Percentiles rank a stretch among this genome's conserved stretches.
These are phyloP conservation scores for Xiphophorus couchianus DNA, from an alignment of 2,113 vertebrate species.

Conservation along the genomic window DNA sequence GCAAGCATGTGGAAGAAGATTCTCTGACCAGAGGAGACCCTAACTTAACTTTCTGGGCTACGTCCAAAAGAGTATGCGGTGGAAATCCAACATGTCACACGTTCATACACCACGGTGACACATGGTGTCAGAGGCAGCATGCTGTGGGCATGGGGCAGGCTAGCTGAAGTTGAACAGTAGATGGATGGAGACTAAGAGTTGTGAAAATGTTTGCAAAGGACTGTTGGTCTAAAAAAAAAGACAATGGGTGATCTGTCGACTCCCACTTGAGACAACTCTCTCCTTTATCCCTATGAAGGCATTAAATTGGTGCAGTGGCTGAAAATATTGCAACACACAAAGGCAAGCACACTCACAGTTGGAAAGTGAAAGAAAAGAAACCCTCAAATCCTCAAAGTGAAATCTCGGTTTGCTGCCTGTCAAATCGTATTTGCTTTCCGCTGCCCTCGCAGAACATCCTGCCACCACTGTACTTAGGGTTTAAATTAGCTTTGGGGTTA, in stretches of 20 bases:
- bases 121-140: not conserved
- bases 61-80: not conserved
- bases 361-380: slow-evolving; percentile 20
- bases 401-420: slow-evolving; percentile 49
- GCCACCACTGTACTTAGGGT: slow-evolving; percentile 34
- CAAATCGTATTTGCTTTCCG: slow-evolving; percentile 44
- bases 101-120: not conserved
- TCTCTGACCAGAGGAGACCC: not conserved
- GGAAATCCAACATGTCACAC: not conserved
- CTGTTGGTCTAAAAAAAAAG: not conserved
- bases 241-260: not conserved
- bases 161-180: not conserved
- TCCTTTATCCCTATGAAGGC: not conserved
- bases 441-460: slow-evolving; percentile 49
- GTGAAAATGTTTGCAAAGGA: not conserved
- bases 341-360: slow-evolving; percentile 5
- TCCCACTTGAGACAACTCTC: not conserved
- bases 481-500: slow-evolving; percentile 55
- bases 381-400: slow-evolving; percentile 33
- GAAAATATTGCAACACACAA: slow-evolving; percentile 14
- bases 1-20: not conserved
- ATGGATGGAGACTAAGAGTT: not conserved
- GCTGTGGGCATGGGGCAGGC: not conserved
- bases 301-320: slow-evolving; percentile 21
- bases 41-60: not conserved